Conservation (phyloP, 2,113 vertebrate genomes). For the Gnathonemus echidnorhynchus region DNA sequence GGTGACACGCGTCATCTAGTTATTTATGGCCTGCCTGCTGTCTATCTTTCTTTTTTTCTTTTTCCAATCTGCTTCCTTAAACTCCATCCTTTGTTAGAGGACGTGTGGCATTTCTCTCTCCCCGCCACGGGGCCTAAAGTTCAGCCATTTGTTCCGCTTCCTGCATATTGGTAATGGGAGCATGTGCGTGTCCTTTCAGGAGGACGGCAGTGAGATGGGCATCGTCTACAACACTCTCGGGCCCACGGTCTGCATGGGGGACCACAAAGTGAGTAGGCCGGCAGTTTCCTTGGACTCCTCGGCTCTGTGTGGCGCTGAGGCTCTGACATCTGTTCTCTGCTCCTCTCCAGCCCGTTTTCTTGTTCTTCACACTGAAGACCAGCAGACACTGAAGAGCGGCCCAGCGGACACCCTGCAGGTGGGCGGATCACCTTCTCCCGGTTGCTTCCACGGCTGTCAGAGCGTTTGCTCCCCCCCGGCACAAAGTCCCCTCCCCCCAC, state of each 20-base stretch:
- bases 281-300: too few species aligned
- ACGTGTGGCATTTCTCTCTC: neutral
- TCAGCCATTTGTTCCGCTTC: neutral
- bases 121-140: neutral
- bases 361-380: constrained; percentile 63
- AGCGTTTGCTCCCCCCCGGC: neutral
- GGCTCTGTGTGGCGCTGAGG: neutral
- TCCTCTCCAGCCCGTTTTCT: constrained; percentile 61
- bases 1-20: neutral
- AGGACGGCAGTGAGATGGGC: constrained; percentile 34
- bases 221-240: constrained; percentile 64
- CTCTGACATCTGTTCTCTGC: neutral
- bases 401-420: constrained; percentile 32
- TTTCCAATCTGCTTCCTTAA: neutral
- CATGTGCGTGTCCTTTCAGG: constrained; percentile 38
- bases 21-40: neutral
- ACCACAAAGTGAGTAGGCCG: constrained; percentile 63
- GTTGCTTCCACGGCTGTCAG: neutral
- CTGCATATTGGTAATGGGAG: neutral
- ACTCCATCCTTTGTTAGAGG: neutral
- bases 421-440: constrained; percentile 32
- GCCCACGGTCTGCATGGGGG: constrained; percentile 68
- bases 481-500: neutral
- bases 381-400: constrained; percentile 44
- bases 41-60: neutral